These are phyloP conservation scores for Molothrus aeneus DNA, from an alignment of 2,797 vertebrate genomes.

Conservation along the genomic window DNA sequence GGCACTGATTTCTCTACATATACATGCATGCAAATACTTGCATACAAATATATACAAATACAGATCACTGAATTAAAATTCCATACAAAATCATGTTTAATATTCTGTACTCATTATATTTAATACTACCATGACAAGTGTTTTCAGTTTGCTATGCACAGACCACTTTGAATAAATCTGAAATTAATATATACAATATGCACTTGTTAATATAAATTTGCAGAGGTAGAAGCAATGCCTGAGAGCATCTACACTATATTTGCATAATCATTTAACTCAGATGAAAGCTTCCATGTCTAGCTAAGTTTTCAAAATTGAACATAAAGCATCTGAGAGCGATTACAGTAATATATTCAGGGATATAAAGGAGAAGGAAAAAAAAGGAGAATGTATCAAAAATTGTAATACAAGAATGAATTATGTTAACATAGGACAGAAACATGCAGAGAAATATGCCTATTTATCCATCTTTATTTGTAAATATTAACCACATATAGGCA, in stretches of 20 bases:
- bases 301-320: constrained; percentile 24
- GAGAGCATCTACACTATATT: background rate
- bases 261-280: constrained; percentile 27
- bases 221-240: background rate
- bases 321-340: constrained; percentile 3
- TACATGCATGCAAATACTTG: background rate
- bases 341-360: background rate
- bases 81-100: background rate
- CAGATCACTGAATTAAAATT: background rate
- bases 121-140: background rate
- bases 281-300: background rate
- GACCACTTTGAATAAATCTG: background rate
- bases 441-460: background rate
- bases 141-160: background rate
- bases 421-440: background rate
- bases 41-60: background rate
- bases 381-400: background rate
- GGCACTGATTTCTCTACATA: background rate
- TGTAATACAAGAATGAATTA: background rate
- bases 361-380: background rate
- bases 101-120: background rate
- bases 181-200: background rate
- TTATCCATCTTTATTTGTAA: constrained; percentile 37
- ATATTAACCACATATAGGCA: constrained; percentile 33
- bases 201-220: background rate